These are phyloP conservation scores for Nomia melanderi DNA, from an alignment of 1,140 invertebrate genomes.

Conservation along the genomic window DNA sequence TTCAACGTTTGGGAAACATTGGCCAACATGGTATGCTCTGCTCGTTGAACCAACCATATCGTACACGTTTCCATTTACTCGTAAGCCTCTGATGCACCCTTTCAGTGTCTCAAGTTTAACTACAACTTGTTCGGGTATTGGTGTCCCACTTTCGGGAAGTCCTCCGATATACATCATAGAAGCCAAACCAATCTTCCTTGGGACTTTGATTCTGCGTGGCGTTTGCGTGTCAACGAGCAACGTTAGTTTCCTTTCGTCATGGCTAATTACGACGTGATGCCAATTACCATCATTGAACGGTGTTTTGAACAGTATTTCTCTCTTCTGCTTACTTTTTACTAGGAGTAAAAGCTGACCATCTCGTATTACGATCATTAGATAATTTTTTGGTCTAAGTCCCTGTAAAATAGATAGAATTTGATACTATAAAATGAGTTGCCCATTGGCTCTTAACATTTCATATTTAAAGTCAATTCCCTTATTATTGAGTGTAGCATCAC, in stretches of 20 bases:
- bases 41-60: constrained; percentile 88
- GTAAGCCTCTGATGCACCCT: constrained; percentile 90
- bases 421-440: neutral
- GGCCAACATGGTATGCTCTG: constrained; percentile 87
- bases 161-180: constrained; percentile 91
- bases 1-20: constrained; percentile 93
- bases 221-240: constrained; percentile 86
- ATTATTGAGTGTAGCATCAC: too few species aligned
- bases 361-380: constrained; percentile 86
- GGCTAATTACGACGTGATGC: constrained; percentile 87
- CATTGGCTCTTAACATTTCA: too few species aligned
- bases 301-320: constrained; percentile 84
- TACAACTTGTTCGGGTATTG: constrained; percentile 82
- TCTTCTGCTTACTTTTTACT: constrained; percentile 85
- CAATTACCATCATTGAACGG: constrained; percentile 91
- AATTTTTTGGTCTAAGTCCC: constrained; percentile 87
- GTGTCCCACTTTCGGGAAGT: constrained; percentile 83
- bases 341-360: constrained; percentile 87
- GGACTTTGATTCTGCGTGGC: constrained; percentile 84
- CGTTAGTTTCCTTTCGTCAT: constrained; percentile 84
- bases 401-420: constrained; percentile 65
- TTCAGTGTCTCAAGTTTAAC: constrained; percentile 88
- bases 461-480: too few species aligned
- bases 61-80: constrained; percentile 87
- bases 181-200: constrained; percentile 85